phyloP scores from a whole-genome alignment of 2,888 invertebrate genomes.

The Onthophagus sagittarius region DNA sequence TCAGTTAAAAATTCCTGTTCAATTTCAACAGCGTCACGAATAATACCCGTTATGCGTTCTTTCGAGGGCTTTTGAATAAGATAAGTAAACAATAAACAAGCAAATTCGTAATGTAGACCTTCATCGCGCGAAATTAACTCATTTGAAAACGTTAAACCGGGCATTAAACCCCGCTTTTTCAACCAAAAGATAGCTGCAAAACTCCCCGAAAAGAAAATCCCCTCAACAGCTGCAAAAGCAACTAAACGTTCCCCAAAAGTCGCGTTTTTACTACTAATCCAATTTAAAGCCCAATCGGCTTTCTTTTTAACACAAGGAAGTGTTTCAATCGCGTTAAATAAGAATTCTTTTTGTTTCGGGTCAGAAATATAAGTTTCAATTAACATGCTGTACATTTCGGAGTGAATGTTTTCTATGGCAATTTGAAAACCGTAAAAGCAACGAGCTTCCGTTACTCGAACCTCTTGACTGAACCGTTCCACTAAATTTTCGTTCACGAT shows the following conservation, averaged over 20 bases:
- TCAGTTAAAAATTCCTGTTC: slow-evolving; percentile 98
- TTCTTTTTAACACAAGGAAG: slow-evolving; percentile 95
- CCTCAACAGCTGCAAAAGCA: slow-evolving; percentile 98
- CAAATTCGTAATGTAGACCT: slow-evolving; percentile 98
- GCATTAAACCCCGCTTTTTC: slow-evolving; percentile 98
- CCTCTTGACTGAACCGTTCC: slow-evolving; percentile 95
- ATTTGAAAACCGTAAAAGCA: slow-evolving; percentile 99
- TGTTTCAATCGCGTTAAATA: slow-evolving; percentile 97
- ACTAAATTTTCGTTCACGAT: slow-evolving; percentile 99
- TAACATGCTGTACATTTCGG: slow-evolving; percentile 98
- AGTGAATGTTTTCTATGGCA: slow-evolving; percentile 99
- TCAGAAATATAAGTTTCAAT: slow-evolving; percentile 96
- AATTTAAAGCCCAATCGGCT: slow-evolving; percentile 96
- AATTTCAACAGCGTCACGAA: slow-evolving; percentile 88
- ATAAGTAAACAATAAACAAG: slow-evolving; percentile 95
- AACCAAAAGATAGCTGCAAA: slow-evolving; percentile 99
- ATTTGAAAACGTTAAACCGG: slow-evolving; percentile 97
- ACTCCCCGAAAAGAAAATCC: slow-evolving; percentile 98
- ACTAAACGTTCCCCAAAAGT: slow-evolving; percentile 93
- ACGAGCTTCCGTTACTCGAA: slow-evolving; percentile 93
- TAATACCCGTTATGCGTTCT: slow-evolving; percentile 74
- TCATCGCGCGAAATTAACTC: slow-evolving; percentile 97
- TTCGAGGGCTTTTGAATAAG: slow-evolving; percentile 82
- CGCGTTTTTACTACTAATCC: slow-evolving; percentile 86
- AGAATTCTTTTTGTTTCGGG: slow-evolving; percentile 75